phyloP scores from a whole-genome alignment of 2,113 vertebrate genomes.

The Polyodon spathula region DNA sequence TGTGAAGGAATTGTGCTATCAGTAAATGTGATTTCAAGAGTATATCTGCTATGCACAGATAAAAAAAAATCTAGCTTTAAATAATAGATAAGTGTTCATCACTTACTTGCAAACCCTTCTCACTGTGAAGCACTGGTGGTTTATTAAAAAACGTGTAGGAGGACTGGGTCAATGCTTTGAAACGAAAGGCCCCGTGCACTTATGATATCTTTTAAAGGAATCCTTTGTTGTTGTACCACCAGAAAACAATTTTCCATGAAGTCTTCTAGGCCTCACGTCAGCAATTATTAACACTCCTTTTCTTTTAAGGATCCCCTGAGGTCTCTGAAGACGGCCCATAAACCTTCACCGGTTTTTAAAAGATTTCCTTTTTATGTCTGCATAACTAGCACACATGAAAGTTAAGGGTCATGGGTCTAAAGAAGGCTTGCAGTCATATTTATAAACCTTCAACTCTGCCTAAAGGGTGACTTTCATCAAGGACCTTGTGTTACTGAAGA shows the following conservation, averaged over 20 bases:
- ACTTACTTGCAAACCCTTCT: not conserved
- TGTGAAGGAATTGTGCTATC: no score
- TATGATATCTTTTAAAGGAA: not conserved
- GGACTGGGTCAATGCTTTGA: not conserved
- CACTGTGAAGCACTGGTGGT: not conserved
- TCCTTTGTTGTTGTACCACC: not conserved
- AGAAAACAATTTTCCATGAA: conserved; percentile 1
- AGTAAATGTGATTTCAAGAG: no score
- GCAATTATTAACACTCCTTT: conserved; percentile 8
- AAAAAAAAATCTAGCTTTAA: not conserved
- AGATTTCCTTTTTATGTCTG: not conserved
- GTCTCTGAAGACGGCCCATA: not conserved
- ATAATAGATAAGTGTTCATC: not conserved
- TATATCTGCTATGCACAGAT: no score
- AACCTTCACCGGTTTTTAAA: conserved; percentile 1
- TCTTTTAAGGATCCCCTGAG: conserved; percentile 3
- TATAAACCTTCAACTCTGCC: conserved; percentile 10
- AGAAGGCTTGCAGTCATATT: conserved; percentile 4
- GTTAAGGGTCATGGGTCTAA: conserved; percentile 5
- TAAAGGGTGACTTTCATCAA: conserved; percentile 4
- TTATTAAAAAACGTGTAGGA: not conserved
- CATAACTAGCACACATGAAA: conserved; percentile 2
- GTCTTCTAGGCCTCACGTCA: not conserved
- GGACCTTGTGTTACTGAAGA: conserved; percentile 5
- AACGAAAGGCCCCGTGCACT: not conserved